These are phyloP conservation scores for Cetoscarus ocellatus DNA, from an alignment of 2,797 vertebrate genomes.

Conservation along the genomic window DNA sequence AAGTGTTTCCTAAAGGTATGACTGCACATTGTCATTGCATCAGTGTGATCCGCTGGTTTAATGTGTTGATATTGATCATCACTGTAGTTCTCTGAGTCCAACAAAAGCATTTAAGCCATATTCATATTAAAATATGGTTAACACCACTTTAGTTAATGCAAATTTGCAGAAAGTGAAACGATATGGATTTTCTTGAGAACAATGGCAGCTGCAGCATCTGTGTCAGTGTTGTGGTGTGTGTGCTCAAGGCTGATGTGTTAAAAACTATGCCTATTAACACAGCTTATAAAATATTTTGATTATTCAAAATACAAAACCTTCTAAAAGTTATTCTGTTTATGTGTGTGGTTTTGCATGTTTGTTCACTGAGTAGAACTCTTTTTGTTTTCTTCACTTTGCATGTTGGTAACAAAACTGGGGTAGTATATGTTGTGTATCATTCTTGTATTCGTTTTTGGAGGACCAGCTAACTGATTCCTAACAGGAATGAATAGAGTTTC, in stretches of 20 bases:
- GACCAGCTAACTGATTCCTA: slow-evolving; percentile 11
- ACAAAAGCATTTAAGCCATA: slow-evolving; percentile 13
- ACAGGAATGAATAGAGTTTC: background rate
- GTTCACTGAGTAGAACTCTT: slow-evolving; percentile 15
- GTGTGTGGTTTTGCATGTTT: slow-evolving; percentile 55
- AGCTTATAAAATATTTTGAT: slow-evolving; percentile 34
- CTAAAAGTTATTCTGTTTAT: slow-evolving; percentile 14
- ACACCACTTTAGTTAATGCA: slow-evolving; percentile 13
- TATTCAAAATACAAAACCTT: background rate
- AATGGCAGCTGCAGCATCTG: slow-evolving; percentile 81
- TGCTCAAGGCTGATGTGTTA: slow-evolving; percentile 85
- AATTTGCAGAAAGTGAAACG: slow-evolving; percentile 63
- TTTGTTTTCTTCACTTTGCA: slow-evolving; percentile 62
- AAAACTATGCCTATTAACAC: slow-evolving; percentile 84
- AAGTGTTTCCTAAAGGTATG: slow-evolving; percentile 20
- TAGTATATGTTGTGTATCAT: slow-evolving; percentile 30
- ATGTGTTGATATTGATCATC: slow-evolving; percentile 7
- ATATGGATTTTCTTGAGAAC: slow-evolving; percentile 72
- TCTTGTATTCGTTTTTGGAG: slow-evolving; percentile 8
- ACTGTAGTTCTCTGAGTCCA: background rate
- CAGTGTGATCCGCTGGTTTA: slow-evolving; percentile 8
- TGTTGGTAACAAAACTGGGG: slow-evolving; percentile 43
- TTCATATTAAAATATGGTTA: slow-evolving; percentile 5
- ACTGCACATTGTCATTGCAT: slow-evolving; percentile 9
- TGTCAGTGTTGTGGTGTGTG: slow-evolving; percentile 84